phyloP scores from a whole-genome alignment of 2,113 vertebrate genomes.

The Tragulus kanchil region DNA sequence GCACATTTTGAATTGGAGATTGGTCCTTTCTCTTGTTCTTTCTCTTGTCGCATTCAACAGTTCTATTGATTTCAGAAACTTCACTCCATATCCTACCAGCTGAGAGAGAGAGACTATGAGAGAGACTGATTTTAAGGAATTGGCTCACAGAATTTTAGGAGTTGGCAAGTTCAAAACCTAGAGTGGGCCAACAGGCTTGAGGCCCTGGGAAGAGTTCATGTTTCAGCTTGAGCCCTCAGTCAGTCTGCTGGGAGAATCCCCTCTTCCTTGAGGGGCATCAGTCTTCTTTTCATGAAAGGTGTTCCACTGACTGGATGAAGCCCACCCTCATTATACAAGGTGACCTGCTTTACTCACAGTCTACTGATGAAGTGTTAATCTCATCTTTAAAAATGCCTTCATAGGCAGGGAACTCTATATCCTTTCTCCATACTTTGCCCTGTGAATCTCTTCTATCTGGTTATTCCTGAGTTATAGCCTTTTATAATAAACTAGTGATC shows the following conservation, averaged over 20 bases:
- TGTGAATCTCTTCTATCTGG: not conserved
- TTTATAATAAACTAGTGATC: not conserved
- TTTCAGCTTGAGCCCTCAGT: no score
- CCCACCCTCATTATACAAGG: not conserved
- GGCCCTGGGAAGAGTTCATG: no score
- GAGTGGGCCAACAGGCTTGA: no score
- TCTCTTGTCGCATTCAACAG: not conserved
- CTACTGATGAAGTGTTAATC: slow-evolving; percentile 24
- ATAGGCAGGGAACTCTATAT: not conserved
- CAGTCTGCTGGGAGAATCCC: not conserved
- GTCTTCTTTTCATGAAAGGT: not conserved
- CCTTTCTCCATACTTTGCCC: not conserved
- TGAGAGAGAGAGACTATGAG: not conserved
- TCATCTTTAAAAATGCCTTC: not conserved
- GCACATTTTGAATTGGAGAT: not conserved
- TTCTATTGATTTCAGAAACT: not conserved
- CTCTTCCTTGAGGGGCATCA: not conserved
- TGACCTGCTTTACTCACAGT: not conserved
- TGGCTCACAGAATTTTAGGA: no score
- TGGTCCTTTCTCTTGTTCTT: not conserved
- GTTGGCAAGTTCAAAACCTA: no score
- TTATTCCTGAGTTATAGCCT: not conserved
- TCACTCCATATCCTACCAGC: not conserved
- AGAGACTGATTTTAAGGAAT: no score
- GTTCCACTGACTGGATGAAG: not conserved